Percentiles rank a stretch among this genome's conserved stretches.
Conservation (phyloP, 2,888 invertebrate genomes). For the Mimumesa dahlbomi region DNA sequence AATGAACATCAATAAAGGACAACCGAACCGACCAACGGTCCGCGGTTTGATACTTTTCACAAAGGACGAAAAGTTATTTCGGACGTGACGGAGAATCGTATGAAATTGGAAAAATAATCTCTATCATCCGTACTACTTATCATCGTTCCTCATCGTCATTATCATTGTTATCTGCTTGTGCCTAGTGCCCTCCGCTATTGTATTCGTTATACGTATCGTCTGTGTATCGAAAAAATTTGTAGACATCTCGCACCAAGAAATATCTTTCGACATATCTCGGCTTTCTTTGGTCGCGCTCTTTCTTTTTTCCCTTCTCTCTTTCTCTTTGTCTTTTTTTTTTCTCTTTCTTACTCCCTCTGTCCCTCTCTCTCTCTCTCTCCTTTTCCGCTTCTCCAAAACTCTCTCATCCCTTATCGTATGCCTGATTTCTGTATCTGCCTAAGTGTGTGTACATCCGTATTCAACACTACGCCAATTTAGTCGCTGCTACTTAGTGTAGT, state of each 20-base stretch:
- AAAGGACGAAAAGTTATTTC: conserved; percentile 58
- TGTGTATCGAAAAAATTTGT: too few species aligned
- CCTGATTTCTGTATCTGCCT: too few species aligned
- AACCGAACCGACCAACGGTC: conserved; percentile 4
- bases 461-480: conserved; percentile 49
- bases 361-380: background rate
- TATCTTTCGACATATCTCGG: too few species aligned
- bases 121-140: conserved; percentile 54
- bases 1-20: conserved; percentile 18
- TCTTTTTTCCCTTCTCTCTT: background rate
- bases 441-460: too few species aligned
- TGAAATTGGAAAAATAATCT: conserved; percentile 75
- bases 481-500: conserved; percentile 53
- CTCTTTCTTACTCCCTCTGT: background rate
- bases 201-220: too few species aligned
- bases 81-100: conserved; percentile 60
- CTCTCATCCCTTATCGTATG: conserved; percentile 20
- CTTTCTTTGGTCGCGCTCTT: background rate
- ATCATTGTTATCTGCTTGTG: conserved; percentile 14
- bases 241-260: too few species aligned
- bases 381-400: too few species aligned
- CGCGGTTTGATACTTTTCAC: conserved; percentile 34
- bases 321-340: background rate
- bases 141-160: conserved; percentile 19
- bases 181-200: too few species aligned